These are phyloP conservation scores for Aplysia californica DNA, from an alignment of 1,140 invertebrate genomes.

Conservation along the genomic window DNA sequence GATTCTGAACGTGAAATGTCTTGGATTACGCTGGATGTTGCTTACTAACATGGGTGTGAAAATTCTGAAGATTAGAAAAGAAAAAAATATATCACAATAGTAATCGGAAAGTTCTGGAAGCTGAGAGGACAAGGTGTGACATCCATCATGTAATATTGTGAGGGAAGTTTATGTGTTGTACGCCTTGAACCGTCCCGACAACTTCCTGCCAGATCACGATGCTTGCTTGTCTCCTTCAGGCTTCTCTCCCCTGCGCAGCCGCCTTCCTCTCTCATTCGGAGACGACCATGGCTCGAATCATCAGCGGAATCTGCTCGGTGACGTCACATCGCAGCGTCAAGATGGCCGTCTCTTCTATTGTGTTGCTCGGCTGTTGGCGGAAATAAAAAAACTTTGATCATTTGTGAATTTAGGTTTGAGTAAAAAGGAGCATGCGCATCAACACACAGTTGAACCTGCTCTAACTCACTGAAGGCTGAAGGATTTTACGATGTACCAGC, in stretches of 20 bases:
- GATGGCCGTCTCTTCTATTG: conserved; percentile 52
- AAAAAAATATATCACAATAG: background rate
- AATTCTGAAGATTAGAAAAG: no score
- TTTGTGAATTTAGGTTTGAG: background rate
- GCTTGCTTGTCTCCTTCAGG: background rate
- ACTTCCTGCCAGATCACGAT: background rate
- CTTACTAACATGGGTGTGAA: no score
- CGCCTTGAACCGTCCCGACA: background rate
- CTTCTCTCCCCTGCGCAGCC: background rate
- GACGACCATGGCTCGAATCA: conserved; percentile 61
- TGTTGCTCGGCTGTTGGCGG: conserved; percentile 52
- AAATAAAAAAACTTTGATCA: conserved; percentile 1
- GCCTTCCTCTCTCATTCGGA: conserved; percentile 40
- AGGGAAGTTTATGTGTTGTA: no score
- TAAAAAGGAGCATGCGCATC: background rate
- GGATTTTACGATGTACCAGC: no score
- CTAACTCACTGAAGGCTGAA: no score
- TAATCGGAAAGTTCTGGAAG: background rate
- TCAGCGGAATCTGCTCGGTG: conserved; percentile 54
- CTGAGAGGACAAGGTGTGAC: background rate
- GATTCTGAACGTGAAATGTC: no score
- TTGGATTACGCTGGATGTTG: no score
- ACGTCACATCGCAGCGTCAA: conserved; percentile 60
- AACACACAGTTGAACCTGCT: background rate
- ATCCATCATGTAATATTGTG: no score